A percentile compares a stretch with the other conserved stretches of the same genome.
These are phyloP conservation scores for Leucophenga maculata DNA, from an alignment of 2,888 invertebrate genomes.

Conservation along the genomic window DNA sequence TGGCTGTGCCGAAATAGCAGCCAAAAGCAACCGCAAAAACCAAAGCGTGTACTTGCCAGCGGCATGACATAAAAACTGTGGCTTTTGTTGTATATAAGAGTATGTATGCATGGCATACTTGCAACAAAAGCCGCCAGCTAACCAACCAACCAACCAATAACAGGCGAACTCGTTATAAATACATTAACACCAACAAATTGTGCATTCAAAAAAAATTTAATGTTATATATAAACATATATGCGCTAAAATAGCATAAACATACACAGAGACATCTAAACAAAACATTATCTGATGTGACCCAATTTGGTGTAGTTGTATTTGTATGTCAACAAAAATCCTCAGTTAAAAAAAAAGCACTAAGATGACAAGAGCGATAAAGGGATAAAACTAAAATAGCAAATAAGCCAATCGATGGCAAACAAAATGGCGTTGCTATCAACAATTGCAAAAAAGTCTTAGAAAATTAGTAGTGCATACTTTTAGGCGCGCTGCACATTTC, in stretches of 20 bases:
- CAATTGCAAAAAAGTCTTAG: background rate
- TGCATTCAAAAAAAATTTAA: background rate
- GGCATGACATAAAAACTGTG: constrained; percentile 10
- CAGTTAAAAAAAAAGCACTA: background rate
- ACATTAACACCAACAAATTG: constrained; percentile 25
- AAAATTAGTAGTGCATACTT: too few relatives aligned
- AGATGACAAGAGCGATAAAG: background rate
- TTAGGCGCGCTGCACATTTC: too few relatives aligned
- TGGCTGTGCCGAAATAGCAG: background rate
- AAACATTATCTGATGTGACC: constrained; percentile 54
- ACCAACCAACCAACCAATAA: background rate
- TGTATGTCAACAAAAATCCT: constrained; percentile 24
- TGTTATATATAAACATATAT: constrained; percentile 7
- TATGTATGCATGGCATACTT: constrained; percentile 12
- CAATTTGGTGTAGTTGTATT: constrained; percentile 45
- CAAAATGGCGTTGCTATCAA: background rate
- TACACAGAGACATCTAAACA: background rate
- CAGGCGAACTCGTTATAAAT: constrained; percentile 25
- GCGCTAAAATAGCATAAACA: background rate
- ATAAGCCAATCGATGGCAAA: constrained; percentile 1
- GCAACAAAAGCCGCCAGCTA: constrained; percentile 17
- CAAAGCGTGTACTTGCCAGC: background rate
- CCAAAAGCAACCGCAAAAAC: background rate
- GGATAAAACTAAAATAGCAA: constrained; percentile 10
- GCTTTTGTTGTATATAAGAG: constrained; percentile 7